Evolutionary conservation across 2,888 invertebrate species (phyloP).

Genomic region (Cryptus armator): DNA sequence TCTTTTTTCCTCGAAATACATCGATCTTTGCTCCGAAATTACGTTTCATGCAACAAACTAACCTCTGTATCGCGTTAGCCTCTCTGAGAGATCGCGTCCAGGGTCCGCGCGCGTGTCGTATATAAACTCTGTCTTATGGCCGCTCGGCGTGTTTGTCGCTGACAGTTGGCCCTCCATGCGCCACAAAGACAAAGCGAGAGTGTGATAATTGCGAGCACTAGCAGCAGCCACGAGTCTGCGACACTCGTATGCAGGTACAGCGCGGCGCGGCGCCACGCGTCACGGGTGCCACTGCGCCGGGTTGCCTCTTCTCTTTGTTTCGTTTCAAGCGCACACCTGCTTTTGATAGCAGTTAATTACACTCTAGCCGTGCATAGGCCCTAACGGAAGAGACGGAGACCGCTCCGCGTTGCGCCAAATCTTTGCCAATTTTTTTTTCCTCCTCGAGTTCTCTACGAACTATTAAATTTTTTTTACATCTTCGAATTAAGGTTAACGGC

Average conservation of each 20-base stretch:
- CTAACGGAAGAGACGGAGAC: slow-evolving; percentile 60
- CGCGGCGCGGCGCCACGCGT: not conserved
- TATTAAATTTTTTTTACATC: too few species aligned
- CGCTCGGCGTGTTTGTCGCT: slow-evolving; percentile 24
- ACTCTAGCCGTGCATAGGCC: slow-evolving; percentile 62
- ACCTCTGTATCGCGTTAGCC: too few species aligned
- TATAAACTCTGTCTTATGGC: not conserved
- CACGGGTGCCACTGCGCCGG: slow-evolving; percentile 1
- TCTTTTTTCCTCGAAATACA: too few species aligned
- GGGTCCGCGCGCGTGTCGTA: not conserved
- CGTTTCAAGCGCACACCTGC: slow-evolving; percentile 70
- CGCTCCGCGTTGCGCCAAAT: slow-evolving; percentile 1
- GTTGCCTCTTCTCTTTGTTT: slow-evolving; percentile 57
- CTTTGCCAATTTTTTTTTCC: slow-evolving; percentile 13
- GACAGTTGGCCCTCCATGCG: slow-evolving; percentile 27
- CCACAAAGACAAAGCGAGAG: slow-evolving; percentile 52
- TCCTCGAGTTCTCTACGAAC: too few species aligned
- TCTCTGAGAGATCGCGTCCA: not conserved
- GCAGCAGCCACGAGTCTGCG: slow-evolving; percentile 1
- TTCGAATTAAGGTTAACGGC: not conserved
- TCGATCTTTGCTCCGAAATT: too few species aligned
- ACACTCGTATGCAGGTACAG: slow-evolving; percentile 1
- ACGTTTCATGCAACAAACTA: too few species aligned
- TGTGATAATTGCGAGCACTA: slow-evolving; percentile 58
- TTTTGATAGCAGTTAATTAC: slow-evolving; percentile 79